Conservation (phyloP, 2,113 vertebrate genomes). For the Aramus guarauna region DNA sequence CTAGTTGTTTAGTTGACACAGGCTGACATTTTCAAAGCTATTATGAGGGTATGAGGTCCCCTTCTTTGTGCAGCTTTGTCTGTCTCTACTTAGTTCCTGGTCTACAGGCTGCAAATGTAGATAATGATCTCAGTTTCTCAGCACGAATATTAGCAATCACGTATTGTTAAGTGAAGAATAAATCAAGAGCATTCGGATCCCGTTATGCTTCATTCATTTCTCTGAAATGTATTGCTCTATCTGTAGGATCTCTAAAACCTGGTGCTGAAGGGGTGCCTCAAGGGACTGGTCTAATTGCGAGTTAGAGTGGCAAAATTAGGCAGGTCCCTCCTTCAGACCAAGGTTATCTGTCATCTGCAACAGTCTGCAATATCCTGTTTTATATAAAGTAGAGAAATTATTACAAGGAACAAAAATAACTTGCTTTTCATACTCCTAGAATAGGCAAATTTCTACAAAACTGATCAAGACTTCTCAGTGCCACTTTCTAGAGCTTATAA, state of each 20-base stretch:
- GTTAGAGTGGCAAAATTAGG: background rate
- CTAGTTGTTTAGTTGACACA: background rate
- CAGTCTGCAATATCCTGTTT: background rate
- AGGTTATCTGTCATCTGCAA: background rate
- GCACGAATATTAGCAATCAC: rapidly evolving
- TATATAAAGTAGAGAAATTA: background rate
- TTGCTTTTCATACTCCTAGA: background rate
- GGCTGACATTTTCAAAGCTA: background rate
- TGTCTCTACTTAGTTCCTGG: background rate
- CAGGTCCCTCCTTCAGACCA: background rate
- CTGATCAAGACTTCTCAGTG: background rate
- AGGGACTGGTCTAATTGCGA: background rate
- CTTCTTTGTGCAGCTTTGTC: background rate
- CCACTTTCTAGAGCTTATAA: background rate
- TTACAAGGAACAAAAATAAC: background rate
- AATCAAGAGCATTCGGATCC: background rate
- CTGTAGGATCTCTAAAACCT: background rate
- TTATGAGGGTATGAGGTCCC: background rate
- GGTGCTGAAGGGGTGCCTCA: background rate
- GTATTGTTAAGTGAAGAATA: background rate
- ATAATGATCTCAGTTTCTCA: background rate
- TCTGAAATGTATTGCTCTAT: background rate
- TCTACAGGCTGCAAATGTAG: background rate
- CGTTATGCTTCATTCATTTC: background rate
- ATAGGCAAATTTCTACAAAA: background rate